Evolutionary conservation across 2,888 invertebrate species (phyloP), one percentile per base, ranked within the genome.

Genomic region (Schizotus pectinicornis): DNA sequence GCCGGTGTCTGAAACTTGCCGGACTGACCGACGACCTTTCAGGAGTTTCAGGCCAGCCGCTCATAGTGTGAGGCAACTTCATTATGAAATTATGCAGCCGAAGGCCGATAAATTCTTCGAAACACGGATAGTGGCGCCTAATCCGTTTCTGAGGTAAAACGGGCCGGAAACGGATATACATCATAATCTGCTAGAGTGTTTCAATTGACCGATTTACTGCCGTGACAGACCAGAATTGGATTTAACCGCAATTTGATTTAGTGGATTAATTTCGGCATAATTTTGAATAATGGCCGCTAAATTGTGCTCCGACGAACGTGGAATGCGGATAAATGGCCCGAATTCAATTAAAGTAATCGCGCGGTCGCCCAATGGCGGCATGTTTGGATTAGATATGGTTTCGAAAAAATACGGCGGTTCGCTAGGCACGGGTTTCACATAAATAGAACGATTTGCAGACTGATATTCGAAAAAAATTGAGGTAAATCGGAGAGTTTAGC

Each of bases 181-280:
- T 69, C 67, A 70, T 69, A 70, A 67, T 68, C 68, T 61, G 65
- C 59, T 67, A 59, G 66, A 66, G 67, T 64, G 61, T 70, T 70
- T 69, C 69, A 73, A 73, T 72, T 69, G 71, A 68, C 68, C 69
- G 70, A 70, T 72, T 72, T 71, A 67, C 64, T 69, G 64, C 56
- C 58, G 62, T 67, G 68, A 70, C 69, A 67, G 64, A 65, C 68
- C 65, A 65, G 72, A 71, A 71, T 71, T 67, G 70, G 72, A 69
- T 70, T 68, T 65, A 67, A 67, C 68, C 68, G 66, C 70, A 73
- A 71, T 68, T 72, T 74, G 74, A 74, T 74, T 74, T 72, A 73
- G 63, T 70, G 67, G 69, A 72, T 73, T 73, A 73, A 74, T 74
- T 74, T 72, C 69, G 70, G 71, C 67, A 65, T 71, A 71, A 74